Conservation (phyloP, 1,140 invertebrate genomes). For the Chionoecetes opilio region DNA sequence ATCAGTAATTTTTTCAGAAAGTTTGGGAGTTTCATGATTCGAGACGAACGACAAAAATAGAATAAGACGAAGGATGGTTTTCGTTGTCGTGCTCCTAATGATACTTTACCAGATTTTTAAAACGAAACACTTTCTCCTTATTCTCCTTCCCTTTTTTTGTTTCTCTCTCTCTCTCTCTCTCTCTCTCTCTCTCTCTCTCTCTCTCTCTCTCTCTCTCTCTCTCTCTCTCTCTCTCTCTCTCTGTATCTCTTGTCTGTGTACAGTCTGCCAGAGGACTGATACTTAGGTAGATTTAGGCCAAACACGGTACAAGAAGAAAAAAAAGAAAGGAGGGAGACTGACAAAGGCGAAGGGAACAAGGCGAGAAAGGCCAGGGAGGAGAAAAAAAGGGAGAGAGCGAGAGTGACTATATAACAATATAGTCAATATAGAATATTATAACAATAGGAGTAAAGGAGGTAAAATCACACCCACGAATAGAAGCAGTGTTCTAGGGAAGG, state of each 20-base stretch:
- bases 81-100: too few species aligned
- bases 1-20: too few species aligned
- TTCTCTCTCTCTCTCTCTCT: background rate
- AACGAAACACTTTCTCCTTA: background rate
- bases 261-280: background rate
- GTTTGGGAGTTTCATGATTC: too few species aligned
- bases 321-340: background rate
- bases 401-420: too few species aligned
- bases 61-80: too few species aligned
- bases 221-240: background rate
- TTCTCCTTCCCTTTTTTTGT: background rate
- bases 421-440: background rate
- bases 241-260: background rate
- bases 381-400: too few species aligned
- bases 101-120: too few species aligned
- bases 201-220: constrained; percentile 17
- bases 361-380: too few species aligned
- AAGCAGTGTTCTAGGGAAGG: background rate
- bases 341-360: background rate
- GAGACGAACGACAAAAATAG: too few species aligned
- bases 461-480: background rate
- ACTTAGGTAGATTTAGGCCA: background rate
- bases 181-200: background rate
- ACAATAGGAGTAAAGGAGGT: background rate
- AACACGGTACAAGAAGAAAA: background rate